A percentile compares a stretch with the other conserved stretches of the same genome.
phyloP scores from a whole-genome alignment of 2,888 invertebrate species.

The Meteorus colon region DNA sequence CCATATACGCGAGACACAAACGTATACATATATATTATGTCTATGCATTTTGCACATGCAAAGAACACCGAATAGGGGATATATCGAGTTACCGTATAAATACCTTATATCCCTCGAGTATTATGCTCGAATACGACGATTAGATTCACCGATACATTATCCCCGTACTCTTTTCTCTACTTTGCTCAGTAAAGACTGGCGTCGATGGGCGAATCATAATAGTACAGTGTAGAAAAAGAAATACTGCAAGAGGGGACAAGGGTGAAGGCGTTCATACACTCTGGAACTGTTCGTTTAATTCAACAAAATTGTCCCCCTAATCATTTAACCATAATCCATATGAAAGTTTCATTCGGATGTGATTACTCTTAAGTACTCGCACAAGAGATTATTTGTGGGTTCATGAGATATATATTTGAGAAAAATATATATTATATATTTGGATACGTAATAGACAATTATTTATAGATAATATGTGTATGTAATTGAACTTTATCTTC shows the following conservation, averaged over 20 bases:
- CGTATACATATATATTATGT: not conserved
- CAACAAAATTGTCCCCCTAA: conserved; percentile 15
- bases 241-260: conserved; percentile 29
- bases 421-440: too few species aligned
- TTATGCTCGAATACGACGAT: conserved; percentile 53
- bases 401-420: too few species aligned
- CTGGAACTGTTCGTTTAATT: conserved; percentile 30
- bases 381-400: too few species aligned
- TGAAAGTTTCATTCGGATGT: conserved; percentile 3
- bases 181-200: conserved; percentile 39
- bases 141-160: conserved; percentile 51
- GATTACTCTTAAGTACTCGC: not conserved
- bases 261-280: conserved; percentile 31
- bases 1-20: conserved; percentile 23
- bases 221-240: conserved; percentile 21
- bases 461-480: too few species aligned
- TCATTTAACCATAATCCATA: conserved; percentile 10
- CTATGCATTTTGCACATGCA: conserved; percentile 52
- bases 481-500: too few species aligned
- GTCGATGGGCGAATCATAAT: conserved; percentile 40
- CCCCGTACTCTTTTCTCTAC: conserved; percentile 13
- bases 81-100: conserved; percentile 65
- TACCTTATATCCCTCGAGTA: conserved; percentile 58
- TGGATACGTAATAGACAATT: too few species aligned
- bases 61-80: conserved; percentile 49